Conservation (phyloP, 2,797 vertebrate genomes). For the Betta splendens region DNA sequence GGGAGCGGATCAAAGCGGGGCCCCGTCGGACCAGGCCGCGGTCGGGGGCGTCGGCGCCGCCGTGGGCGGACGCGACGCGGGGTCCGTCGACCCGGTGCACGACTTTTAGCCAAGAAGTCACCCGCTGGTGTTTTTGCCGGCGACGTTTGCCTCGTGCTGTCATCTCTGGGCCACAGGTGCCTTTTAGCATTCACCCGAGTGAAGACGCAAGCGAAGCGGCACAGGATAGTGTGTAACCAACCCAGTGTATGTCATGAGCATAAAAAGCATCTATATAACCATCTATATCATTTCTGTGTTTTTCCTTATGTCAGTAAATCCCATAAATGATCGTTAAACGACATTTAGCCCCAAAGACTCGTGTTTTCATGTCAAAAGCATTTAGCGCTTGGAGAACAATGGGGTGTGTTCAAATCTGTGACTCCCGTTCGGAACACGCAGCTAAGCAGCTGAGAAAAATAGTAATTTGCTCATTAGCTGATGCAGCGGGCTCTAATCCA, state of each 20-base stretch:
- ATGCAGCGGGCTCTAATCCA: conserved; percentile 32
- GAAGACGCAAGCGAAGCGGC: too few relatives aligned
- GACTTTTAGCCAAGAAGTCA: conserved; percentile 33
- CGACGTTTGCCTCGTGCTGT: conserved; percentile 18
- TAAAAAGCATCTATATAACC: too few relatives aligned
- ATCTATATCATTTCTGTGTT: too few relatives aligned
- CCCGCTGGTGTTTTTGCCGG: not conserved
- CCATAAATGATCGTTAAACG: too few relatives aligned
- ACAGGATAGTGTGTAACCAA: too few relatives aligned
- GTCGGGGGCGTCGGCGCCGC: conserved; percentile 46
- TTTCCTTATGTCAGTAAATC: too few relatives aligned
- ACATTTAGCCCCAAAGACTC: too few relatives aligned
- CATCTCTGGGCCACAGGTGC: conserved; percentile 13
- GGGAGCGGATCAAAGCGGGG: conserved; percentile 62
- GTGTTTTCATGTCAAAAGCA: too few relatives aligned
- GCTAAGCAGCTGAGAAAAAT: not conserved
- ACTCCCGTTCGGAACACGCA: conserved; percentile 1
- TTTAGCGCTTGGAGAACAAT: too few relatives aligned
- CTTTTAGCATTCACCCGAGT: conserved; percentile 16
- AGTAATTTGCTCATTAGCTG: conserved; percentile 39
- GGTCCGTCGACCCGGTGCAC: conserved; percentile 58
- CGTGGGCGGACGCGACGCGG: conserved; percentile 61
- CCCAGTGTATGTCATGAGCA: too few relatives aligned
- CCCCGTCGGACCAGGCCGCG: conserved; percentile 65
- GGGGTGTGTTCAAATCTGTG: conserved; percentile 1